Base-by-base conservation (phyloP, 2,113 vertebrate genomes). In the Entosphenus tridentatus region DNA sequence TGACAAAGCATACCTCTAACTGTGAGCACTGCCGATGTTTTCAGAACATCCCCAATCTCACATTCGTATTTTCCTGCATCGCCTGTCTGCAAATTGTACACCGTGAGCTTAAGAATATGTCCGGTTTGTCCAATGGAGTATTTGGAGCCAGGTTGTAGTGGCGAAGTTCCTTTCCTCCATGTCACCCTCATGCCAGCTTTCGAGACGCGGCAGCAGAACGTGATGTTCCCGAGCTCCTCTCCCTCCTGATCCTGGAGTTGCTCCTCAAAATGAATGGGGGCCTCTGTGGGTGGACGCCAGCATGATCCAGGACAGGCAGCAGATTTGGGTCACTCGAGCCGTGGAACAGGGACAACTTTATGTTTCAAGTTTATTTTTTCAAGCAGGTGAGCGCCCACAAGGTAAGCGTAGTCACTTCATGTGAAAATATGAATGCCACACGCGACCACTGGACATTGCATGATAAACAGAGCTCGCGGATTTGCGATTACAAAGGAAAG, bases 21-120 rank as follows among this genome's bases (percentile, higher is more conserved):
- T 39, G 39, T 39, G 39, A 39, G 39, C 39, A 39, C 39, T 39
- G 39, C 39, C 39, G 39, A 39, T 39, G 39, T 39, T 39, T 39
- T 39, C 39, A 79, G 76, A 72, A 77, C 73, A 54, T 79, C 76
- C n/a, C 81, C 81, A 4, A 72, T 77, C 70, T 75, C 74, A 77
- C 83, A 87, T 39, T 76, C 81, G 73, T 86, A 87, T 68, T 75
- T 80, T 73, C 82, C 83, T 8, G 79, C 79, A 74, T 87, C 84
- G 73, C 80, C 81, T 57, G 77, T 62, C 11, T 57, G 77, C 16
- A 81, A 73, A 62, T 78, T 74, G 68, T 76, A 77, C 59, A 81
- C 72, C 68, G 77, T 68, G 14, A 81, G 74, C 69, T 80, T 76
- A 68, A 71, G 73, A 59, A 65, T 17, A 14, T 71, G 69, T 10